phyloP scores from a whole-genome alignment of 2,888 invertebrate genomes.

The Athalia circularis region DNA sequence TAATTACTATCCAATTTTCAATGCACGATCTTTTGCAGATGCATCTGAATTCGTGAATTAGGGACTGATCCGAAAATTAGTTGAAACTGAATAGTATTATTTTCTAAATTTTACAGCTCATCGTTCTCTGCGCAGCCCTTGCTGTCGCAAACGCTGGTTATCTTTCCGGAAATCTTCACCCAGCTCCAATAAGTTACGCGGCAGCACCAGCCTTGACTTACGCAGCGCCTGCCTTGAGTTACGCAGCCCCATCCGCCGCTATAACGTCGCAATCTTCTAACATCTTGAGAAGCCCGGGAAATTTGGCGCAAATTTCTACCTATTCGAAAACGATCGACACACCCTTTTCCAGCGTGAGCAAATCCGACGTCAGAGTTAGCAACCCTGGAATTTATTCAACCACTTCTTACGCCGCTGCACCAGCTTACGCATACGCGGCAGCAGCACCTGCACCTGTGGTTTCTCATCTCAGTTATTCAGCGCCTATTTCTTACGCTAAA shows the following conservation, averaged over 20 bases:
- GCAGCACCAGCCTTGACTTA: conserved; percentile 75
- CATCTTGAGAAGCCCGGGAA: conserved; percentile 77
- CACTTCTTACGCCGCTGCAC: conserved; percentile 53
- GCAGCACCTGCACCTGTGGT: conserved; percentile 59
- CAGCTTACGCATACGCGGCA: conserved; percentile 59
- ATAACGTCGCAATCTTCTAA: conserved; percentile 69
- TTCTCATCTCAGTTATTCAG: conserved; percentile 61
- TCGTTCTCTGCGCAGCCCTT: conserved; percentile 75
- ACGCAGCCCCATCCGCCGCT: conserved; percentile 55
- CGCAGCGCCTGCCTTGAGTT: conserved; percentile 73
- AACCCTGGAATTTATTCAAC: conserved; percentile 77
- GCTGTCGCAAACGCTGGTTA: conserved; percentile 73
- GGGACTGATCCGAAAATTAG: too few species aligned
- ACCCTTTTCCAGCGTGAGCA: conserved; percentile 83
- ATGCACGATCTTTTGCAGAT: too few species aligned
- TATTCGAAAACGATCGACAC: conserved; percentile 83
- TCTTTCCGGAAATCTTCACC: conserved; percentile 69
- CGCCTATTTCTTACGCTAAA: conserved; percentile 56
- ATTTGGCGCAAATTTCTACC: conserved; percentile 80
- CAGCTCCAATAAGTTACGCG: conserved; percentile 55
- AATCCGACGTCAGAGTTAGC: conserved; percentile 83
- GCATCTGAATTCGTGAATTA: too few species aligned
- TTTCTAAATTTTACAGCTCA: conserved; percentile 68
- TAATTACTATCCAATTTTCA: too few species aligned
- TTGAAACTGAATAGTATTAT: too few species aligned